Evolutionary conservation across 2,888 invertebrate genomes (phyloP), one percentile per base, ranked within the genome.

Genomic region (Thymelicus acteon): DNA sequence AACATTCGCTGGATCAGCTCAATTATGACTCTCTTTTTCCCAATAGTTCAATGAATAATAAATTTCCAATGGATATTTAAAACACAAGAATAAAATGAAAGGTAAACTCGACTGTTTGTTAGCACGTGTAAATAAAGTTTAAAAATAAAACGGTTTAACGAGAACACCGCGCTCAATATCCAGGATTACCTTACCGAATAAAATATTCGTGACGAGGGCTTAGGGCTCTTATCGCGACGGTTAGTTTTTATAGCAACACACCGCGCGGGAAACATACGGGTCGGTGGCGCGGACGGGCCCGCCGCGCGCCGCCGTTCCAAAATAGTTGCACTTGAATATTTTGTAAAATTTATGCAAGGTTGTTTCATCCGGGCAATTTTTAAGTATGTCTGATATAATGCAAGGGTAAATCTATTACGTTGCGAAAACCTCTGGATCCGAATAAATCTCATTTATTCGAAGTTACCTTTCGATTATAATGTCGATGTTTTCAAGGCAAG

Each of bases 191-290:
- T 69, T 24, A 19, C 63, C 47, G 62, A 58, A 69, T 69, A 69
- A 49, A 67, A 71, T 66, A 69, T 66, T 67, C 57, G 13, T 74
- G 77, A 73, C 74, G 74, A 76, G 73, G 64, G 68, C 67, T 76
- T 74, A 74, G 76, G 79, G 74, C 77, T 77, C 77, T 83, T 85
- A 84, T 81, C 81, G 69, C 73, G 73, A 75, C 75, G 74, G 80
- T 85, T 83, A 82, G 82, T 82, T 85, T 84, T 85, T 83, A 85
- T 81, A 80, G 77, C 75, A 72, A 76, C 77, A 78, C 80, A 73
- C 78, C 72, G 72, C 67, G 54, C 39, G 39, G 15, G 12, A 65
- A 66, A 75, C 24, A 74, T 58, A 75, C 67, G 71, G 65, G 8
- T n/a, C 13, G 2, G 24, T 13, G 13, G 13, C 24, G 8, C 6